These are phyloP conservation scores for Xenopus tropicalis DNA, from an alignment of 2,113 vertebrate genomes.

Conservation along the genomic window UCB_Xtro_10.0 CM004444.2:12147501-12148000, in stretches of 20 bases:
- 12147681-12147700: slow-evolving; percentile 53
- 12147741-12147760: slow-evolving; percentile 89
- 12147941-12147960: slow-evolving; percentile 77
- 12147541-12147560: slow-evolving; percentile 43
- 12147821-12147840: slow-evolving; percentile 90
- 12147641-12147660: slow-evolving; percentile 57
- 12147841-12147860: slow-evolving; percentile 91
- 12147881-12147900: slow-evolving; percentile 93
- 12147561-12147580: slow-evolving; percentile 45
- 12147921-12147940: slow-evolving; percentile 79
- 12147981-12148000: slow-evolving; percentile 80
- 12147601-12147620: slow-evolving; percentile 66
- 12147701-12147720: slow-evolving; percentile 48
- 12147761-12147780: slow-evolving; percentile 90
- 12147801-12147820: slow-evolving; percentile 84
- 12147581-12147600: no score
- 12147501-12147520: background rate
- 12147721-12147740: slow-evolving; percentile 61
- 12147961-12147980: slow-evolving; percentile 77
- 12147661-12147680: slow-evolving; percentile 68
- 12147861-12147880: slow-evolving; percentile 94
- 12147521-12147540: slow-evolving; percentile 18
- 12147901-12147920: slow-evolving; percentile 81
- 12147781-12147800: slow-evolving; percentile 92
- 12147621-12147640: slow-evolving; percentile 66